phyloP scores from a whole-genome alignment of 2,888 invertebrate genomes.

The Eucera pruinosa region DNA sequence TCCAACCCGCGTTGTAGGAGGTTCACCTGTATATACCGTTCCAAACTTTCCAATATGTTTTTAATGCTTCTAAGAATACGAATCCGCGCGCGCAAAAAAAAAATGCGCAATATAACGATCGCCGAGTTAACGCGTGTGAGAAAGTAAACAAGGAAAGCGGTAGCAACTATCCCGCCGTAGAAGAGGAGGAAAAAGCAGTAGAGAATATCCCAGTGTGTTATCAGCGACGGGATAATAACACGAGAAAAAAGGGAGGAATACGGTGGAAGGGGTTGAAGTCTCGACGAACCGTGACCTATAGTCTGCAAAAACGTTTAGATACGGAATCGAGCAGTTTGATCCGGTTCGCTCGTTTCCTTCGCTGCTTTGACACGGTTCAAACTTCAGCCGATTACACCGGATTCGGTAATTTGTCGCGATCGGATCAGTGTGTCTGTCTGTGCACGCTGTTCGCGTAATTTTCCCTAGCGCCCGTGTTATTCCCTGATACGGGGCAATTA shows the following conservation, averaged over 20 bases:
- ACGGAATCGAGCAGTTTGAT: constrained; percentile 59
- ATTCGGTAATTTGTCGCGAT: constrained; percentile 59
- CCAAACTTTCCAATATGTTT: no score
- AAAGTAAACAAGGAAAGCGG: background rate
- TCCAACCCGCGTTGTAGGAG: no score
- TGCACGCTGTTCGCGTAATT: no score
- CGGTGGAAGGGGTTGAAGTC: constrained; percentile 46
- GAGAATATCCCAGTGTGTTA: constrained; percentile 28
- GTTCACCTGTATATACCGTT: no score
- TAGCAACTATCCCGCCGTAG: constrained; percentile 8
- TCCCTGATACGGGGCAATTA: constrained; percentile 42
- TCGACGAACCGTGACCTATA: constrained; percentile 62
- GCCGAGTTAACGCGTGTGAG: no score
- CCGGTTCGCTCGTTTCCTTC: constrained; percentile 57
- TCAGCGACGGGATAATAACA: constrained; percentile 43
- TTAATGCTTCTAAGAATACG: no score
- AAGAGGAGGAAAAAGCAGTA: background rate
- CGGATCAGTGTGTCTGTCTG: background rate
- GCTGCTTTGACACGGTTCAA: constrained; percentile 66
- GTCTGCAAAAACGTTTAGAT: constrained; percentile 75
- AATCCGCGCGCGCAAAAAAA: no score
- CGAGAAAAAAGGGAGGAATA: constrained; percentile 32
- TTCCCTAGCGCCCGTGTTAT: background rate
- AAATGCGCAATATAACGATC: no score
- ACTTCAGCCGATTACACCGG: constrained; percentile 58